These are phyloP conservation scores for Lamprologus ornatipinnis DNA, from an alignment of 2,113 vertebrate genomes.

Conservation along the genomic window DNA sequence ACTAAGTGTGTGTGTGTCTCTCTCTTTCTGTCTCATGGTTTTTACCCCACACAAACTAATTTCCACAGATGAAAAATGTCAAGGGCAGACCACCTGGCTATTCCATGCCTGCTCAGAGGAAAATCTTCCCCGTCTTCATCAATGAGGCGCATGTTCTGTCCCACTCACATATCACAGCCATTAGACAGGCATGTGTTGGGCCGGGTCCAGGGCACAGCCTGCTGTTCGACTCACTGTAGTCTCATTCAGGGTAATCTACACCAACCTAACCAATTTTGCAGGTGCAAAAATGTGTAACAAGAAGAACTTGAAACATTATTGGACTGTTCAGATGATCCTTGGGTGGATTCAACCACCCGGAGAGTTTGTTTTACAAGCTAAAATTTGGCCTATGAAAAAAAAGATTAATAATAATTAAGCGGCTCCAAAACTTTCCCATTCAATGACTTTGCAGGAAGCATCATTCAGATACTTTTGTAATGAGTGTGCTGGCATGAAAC, in stretches of 20 bases:
- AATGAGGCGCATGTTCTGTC: conserved; percentile 56
- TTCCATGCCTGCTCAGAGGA: conserved; percentile 56
- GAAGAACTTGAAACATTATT: conserved; percentile 38
- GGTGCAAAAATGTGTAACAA: conserved; percentile 52
- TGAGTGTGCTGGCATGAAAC: neutral
- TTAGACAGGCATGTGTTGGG: conserved; percentile 67
- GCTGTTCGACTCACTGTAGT: conserved; percentile 32
- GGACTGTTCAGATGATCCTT: conserved; percentile 9
- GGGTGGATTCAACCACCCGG: neutral
- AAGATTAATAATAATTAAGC: neutral
- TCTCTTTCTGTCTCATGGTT: neutral
- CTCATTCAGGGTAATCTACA: conserved; percentile 55
- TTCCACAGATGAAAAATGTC: conserved; percentile 64
- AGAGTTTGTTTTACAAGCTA: neutral
- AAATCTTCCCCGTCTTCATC: conserved; percentile 62
- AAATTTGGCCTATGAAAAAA: neutral
- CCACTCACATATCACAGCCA: conserved; percentile 62
- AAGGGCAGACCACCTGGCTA: conserved; percentile 63
- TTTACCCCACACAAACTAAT: conserved; percentile 62
- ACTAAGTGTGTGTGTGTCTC: neutral
- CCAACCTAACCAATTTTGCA: conserved; percentile 47
- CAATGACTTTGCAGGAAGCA: neutral
- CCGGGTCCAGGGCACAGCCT: conserved; percentile 36
- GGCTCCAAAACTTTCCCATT: neutral
- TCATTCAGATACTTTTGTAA: neutral